These are phyloP conservation scores for Catajapyx aquilonaris DNA, from an alignment of 1,140 invertebrate species.

Conservation along the genomic window DNA sequence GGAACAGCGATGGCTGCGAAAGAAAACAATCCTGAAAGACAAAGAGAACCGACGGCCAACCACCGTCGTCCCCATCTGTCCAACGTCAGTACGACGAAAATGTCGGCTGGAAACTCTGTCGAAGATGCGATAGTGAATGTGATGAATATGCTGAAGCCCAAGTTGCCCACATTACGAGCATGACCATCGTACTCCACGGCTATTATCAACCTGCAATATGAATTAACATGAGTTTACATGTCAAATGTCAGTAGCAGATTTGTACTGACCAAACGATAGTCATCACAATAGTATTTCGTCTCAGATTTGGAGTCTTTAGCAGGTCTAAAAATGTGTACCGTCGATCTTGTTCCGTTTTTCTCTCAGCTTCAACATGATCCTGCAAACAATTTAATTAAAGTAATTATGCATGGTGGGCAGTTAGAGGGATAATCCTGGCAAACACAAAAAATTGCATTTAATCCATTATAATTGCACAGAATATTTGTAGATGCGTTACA, in stretches of 20 bases:
- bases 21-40: slow-evolving; percentile 56
- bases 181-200: slow-evolving; percentile 71
- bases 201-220: slow-evolving; percentile 42
- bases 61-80: slow-evolving; percentile 65
- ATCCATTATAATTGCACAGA: not conserved
- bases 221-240: not conserved
- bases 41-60: slow-evolving; percentile 57
- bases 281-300: slow-evolving; percentile 46
- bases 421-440: no score
- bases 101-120: slow-evolving; percentile 62
- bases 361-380: slow-evolving; percentile 34
- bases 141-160: slow-evolving; percentile 56
- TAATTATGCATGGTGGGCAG: not conserved
- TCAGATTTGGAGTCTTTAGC: slow-evolving; percentile 45
- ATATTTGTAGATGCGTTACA: not conserved
- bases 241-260: not conserved
- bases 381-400: slow-evolving; percentile 25
- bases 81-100: slow-evolving; percentile 50
- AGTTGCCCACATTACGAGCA: slow-evolving; percentile 56
- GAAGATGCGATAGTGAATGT: slow-evolving; percentile 64
- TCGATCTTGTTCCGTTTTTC: slow-evolving; percentile 39
- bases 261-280: slow-evolving; percentile 45
- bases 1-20: slow-evolving; percentile 46
- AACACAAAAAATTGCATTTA: no score
- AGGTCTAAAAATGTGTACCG: slow-evolving; percentile 55